Evolutionary conservation across 2,113 vertebrate species (phyloP).

Genomic region (Heterochromis multidens): DNA sequence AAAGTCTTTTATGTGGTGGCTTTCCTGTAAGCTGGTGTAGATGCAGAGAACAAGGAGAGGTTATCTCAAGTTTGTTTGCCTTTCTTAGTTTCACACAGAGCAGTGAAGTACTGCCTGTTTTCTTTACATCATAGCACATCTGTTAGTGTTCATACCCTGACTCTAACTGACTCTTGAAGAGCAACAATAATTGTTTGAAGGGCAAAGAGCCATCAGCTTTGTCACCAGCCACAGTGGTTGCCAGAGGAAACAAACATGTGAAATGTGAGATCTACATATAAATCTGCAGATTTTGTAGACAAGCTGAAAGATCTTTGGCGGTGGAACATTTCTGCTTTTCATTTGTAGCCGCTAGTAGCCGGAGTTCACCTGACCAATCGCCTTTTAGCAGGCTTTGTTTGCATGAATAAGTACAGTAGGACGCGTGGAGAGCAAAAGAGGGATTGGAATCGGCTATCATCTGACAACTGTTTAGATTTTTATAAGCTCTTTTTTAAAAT

Average conservation of each 20-base stretch:
- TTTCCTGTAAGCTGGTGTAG: background rate
- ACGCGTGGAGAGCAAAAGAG: background rate
- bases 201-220: background rate
- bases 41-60: background rate
- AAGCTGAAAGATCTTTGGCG: background rate
- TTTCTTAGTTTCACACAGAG: background rate
- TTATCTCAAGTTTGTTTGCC: background rate
- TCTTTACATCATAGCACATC: background rate
- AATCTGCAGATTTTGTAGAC: background rate
- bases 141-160: background rate
- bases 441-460: background rate
- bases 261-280: background rate
- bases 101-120: background rate
- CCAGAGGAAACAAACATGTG: background rate
- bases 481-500: background rate
- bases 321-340: background rate
- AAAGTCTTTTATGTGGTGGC: background rate
- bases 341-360: background rate
- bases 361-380: accelerated
- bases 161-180: background rate
- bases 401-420: too few relatives aligned
- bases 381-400: background rate
- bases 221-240: background rate
- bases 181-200: background rate
- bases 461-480: background rate